phyloP scores from a whole-genome alignment of 2,888 invertebrate genomes.

The Sericinus montela region DNA sequence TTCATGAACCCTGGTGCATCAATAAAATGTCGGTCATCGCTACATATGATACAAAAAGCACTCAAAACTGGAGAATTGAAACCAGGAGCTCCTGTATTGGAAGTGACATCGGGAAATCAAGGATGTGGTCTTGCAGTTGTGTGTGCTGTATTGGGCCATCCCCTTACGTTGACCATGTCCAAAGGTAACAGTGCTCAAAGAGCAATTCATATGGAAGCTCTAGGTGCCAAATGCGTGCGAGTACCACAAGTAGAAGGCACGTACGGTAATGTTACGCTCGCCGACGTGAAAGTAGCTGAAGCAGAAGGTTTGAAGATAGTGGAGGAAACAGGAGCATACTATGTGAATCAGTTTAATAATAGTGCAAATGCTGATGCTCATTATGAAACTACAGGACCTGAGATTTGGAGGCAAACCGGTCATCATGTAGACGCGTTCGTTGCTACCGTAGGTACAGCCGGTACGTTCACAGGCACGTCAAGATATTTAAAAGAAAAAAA shows the following conservation, averaged over 20 bases:
- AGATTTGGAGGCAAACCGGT: constrained; percentile 70
- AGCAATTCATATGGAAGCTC: constrained; percentile 69
- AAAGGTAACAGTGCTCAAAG: constrained; percentile 65
- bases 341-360: constrained; percentile 65
- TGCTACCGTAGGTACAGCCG: constrained; percentile 64
- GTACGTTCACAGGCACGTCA: constrained; percentile 60
- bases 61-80: constrained; percentile 45
- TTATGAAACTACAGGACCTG: constrained; percentile 65
- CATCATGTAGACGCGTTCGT: constrained; percentile 63
- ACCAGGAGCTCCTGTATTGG: constrained; percentile 56
- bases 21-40: constrained; percentile 63
- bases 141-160: constrained; percentile 63
- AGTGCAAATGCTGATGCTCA: constrained; percentile 52
- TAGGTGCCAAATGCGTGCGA: constrained; percentile 61
- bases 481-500: constrained; percentile 63
- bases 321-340: constrained; percentile 54
- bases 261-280: constrained; percentile 63
- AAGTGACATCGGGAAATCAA: constrained; percentile 70
- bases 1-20: constrained; percentile 73
- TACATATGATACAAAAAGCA: constrained; percentile 59
- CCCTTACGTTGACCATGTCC: constrained; percentile 65
- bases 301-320: constrained; percentile 48
- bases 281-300: constrained; percentile 61
- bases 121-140: constrained; percentile 69
- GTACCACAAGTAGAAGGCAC: constrained; percentile 68